Conservation (phyloP, 2,797 vertebrate species). For the Gymnoscopelus braueri region DNA sequence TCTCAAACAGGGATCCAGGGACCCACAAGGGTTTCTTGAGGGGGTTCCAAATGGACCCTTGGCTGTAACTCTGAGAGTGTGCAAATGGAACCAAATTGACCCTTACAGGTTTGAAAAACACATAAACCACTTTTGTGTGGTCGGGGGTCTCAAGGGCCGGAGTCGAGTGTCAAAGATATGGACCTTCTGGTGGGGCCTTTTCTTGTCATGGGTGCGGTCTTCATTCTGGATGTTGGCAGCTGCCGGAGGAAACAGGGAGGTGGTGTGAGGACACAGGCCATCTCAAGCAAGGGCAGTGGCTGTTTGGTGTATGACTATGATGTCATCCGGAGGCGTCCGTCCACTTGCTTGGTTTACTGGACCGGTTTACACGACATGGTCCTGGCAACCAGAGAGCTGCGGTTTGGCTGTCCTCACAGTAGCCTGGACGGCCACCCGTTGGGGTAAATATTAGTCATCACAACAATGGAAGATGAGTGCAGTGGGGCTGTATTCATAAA, state of each 20-base stretch:
- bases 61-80: no score
- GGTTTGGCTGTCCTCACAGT: conserved; percentile 71
- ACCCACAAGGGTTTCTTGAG: no score
- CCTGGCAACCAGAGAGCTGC: conserved; percentile 57
- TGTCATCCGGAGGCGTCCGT: conserved; percentile 56
- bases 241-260: conserved; percentile 27
- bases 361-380: conserved; percentile 54
- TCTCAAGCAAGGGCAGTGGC: conserved; percentile 44
- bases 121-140: no score
- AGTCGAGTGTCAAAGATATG: no score
- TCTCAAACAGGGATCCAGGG: no score
- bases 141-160: no score
- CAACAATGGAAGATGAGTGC: conserved; percentile 33
- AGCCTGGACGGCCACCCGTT: conserved; percentile 58
- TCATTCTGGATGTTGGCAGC: conserved; percentile 11
- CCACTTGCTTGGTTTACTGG: conserved; percentile 45
- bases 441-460: conserved; percentile 73
- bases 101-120: no score
- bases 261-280: conserved; percentile 56
- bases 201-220: not conserved
- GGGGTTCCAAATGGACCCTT: no score
- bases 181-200: no score
- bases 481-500: conserved; percentile 23
- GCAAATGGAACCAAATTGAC: no score
- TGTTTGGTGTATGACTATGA: conserved; percentile 42